Evolutionary conservation across 2,888 invertebrate genomes (phyloP), one percentile per base, ranked within the genome.

Genomic region (Candidula unifasciata): DNA sequence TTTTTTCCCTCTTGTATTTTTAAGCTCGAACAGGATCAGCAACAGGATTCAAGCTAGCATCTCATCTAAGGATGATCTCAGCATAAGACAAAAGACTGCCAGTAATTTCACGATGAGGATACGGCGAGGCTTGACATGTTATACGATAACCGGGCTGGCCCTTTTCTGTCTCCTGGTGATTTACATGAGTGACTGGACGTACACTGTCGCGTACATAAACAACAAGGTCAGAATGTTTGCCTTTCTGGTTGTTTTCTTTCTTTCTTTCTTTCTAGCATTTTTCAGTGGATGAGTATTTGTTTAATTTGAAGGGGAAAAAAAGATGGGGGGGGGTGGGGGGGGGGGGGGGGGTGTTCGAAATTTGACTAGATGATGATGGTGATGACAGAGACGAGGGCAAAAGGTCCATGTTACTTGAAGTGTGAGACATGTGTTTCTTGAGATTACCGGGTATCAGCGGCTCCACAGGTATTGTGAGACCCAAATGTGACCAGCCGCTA

Each of bases 71-170:
- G 83, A 83, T 64, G 71, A 83, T n/a, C 37, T 83, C 24, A 83
- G 79, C 71, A 78, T 79, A 21, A 78, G 57, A 0, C 71, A 44
- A n/a, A 68, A 71, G 30, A 24, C 71, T 71, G 21, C 44, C 27
- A 30, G 37, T 13, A 54, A 37, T 44, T 81, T 24, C 79, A 86
- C n/a, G 16, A 83, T 86, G 84, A 82, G 80, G 24, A 21, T 85
- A 18, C 52, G 79, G 30, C 77, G 85, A 64, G 74, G 81, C 24
- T 71, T 81, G 30, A 81, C 79, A 30, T 87, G 84, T 57, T 87
- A 80, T 68, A 16, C 80, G 1, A n/a, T 85, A 5, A 27, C 79
- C 0, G 78, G 82, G 0, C 57, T 33, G 6, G 33, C 69, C 2
- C 16, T 82, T 44, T 30, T 69, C 27, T 27, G 84, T 33, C 5